Evolutionary conservation across 1,140 invertebrate genomes (phyloP).

Genomic region (Tribolium castaneum): DNA sequence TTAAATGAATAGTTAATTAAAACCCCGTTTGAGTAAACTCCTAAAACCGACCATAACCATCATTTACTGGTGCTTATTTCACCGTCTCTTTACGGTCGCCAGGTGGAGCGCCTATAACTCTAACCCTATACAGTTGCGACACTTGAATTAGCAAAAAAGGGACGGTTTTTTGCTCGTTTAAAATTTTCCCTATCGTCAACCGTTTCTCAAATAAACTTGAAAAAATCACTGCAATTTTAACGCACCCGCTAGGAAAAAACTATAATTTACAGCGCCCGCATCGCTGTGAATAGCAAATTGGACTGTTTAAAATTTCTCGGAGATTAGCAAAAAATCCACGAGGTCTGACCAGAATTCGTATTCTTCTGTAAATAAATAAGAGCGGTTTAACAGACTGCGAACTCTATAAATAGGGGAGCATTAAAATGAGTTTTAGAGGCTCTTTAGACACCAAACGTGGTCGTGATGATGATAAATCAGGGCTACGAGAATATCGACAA

Average conservation of each 20-base stretch:
- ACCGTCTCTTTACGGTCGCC: background rate
- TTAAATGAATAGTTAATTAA: constrained; percentile 32
- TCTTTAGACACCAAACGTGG: background rate
- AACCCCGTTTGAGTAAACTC: constrained; percentile 3
- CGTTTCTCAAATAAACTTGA: background rate
- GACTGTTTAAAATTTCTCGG: background rate
- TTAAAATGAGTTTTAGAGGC: background rate
- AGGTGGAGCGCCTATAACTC: constrained; percentile 27
- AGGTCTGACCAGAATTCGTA: background rate
- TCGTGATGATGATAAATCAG: background rate
- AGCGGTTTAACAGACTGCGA: background rate
- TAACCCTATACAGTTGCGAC: constrained; percentile 1
- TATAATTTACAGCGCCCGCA: background rate
- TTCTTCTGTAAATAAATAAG: background rate
- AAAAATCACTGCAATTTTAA: constrained; percentile 17
- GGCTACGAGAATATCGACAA: background rate
- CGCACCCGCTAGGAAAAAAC: background rate
- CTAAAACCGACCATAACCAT: constrained; percentile 19
- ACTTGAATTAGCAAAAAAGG: constrained; percentile 20
- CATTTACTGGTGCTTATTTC: constrained; percentile 20
- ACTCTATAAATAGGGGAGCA: background rate
- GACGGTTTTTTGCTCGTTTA: constrained; percentile 22
- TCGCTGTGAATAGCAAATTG: background rate
- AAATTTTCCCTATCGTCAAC: constrained; percentile 13
- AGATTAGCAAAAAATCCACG: too few relatives aligned